Evolutionary conservation across 2,888 invertebrate species (phyloP).

Genomic region (Hyppa rectilinea): DNA sequence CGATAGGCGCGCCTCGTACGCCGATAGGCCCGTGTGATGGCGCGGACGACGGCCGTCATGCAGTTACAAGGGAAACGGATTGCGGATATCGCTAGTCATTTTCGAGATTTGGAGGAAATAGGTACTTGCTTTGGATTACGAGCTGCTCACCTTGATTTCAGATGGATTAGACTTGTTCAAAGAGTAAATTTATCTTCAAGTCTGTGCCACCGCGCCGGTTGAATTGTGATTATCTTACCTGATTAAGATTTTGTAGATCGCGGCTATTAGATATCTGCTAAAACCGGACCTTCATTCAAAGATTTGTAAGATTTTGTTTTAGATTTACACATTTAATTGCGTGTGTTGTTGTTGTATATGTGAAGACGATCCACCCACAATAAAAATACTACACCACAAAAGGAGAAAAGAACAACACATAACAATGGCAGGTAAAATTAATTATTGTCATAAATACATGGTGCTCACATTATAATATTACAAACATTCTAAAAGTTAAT

Average conservation of each 20-base stretch:
- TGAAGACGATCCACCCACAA: too few species aligned
- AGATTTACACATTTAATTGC: background rate
- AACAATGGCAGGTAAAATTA: too few species aligned
- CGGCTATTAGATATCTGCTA: background rate
- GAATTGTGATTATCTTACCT: background rate
- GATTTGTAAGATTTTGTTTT: background rate
- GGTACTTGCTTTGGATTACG: background rate
- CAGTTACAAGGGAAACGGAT: conserved; percentile 51
- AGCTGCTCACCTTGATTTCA: conserved; percentile 30
- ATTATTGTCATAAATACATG: too few species aligned
- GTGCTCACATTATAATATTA: too few species aligned
- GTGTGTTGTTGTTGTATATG: too few species aligned
- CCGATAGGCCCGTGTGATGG: conserved; percentile 63
- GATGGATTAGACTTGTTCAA: background rate
- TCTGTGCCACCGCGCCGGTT: background rate
- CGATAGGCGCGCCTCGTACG: conserved; percentile 65
- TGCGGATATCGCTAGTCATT: conserved; percentile 32
- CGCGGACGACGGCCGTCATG: conserved; percentile 42
- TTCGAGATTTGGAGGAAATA: background rate
- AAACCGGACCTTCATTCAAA: background rate
- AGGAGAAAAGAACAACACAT: too few species aligned
- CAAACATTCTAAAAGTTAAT: too few species aligned
- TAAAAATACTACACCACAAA: too few species aligned
- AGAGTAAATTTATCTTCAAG: background rate
- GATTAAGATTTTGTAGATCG: background rate